Conservation (phyloP, 2,113 vertebrate genomes). For the Peromyscus leucopus region DNA sequence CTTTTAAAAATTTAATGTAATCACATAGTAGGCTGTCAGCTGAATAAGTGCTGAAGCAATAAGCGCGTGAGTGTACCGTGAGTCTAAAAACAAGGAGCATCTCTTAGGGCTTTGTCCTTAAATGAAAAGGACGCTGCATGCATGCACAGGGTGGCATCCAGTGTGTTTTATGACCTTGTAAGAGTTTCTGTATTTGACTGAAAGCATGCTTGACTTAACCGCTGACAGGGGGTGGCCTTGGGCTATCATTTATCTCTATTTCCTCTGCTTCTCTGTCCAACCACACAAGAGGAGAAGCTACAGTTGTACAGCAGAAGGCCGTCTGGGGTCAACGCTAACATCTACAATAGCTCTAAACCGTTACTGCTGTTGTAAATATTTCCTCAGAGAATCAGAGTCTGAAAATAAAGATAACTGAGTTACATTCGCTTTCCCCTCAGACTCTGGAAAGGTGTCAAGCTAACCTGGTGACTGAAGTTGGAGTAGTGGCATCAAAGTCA, state of each 20-base stretch:
- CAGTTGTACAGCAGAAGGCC: not conserved
- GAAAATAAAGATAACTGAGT: slow-evolving; percentile 34
- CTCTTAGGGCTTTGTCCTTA: not conserved
- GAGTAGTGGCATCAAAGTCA: not conserved
- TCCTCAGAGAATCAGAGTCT: slow-evolving; percentile 44
- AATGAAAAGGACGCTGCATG: not conserved
- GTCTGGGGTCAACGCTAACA: slow-evolving; percentile 6
- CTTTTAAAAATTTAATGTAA: not conserved
- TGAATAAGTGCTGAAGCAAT: not conserved
- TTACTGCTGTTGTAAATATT: not conserved
- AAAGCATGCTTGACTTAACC: not conserved
- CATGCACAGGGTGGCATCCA: not conserved
- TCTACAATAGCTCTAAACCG: slow-evolving; percentile 32
- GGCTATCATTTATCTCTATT: not conserved
- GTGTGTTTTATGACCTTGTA: not conserved
- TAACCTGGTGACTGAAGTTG: slow-evolving; percentile 27
- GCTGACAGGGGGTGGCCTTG: not conserved
- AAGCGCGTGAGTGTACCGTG: not conserved
- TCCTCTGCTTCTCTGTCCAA: not conserved
- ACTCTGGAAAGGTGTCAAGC: not conserved
- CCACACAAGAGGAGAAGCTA: slow-evolving; percentile 36
- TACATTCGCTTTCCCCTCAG: not conserved
- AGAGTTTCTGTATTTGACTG: not conserved
- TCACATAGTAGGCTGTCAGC: not conserved
- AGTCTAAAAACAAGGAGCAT: not conserved